Base-by-base conservation (phyloP, 2,888 invertebrate species). In the Panopea generosa region DNA sequence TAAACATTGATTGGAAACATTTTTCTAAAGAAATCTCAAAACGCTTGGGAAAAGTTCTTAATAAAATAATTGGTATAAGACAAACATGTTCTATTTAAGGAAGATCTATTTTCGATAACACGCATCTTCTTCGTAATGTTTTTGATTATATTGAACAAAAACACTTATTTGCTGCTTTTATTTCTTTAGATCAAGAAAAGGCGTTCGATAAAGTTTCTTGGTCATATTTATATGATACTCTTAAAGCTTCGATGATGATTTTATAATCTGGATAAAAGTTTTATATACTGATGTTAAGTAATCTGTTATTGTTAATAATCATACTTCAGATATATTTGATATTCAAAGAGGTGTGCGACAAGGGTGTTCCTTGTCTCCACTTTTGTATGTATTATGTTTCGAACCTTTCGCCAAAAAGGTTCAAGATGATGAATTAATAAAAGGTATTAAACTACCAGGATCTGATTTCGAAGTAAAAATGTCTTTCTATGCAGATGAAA, bases 101-200 rank as follows among this genome's bases (percentile, higher is more conserved):
- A 16, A 40, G 83, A n/a, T 75, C 81, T 16, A 84, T 83, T 29
- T 72, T 79, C 57, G 84, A 84, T 47, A 84, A 83, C 61, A 52
- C 67, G 7, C 78, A 83, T 75, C 47, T 84, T 20, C 49, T 82
- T 4, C 47, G 82, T 20, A 73, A 82, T 65, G 67, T 81, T 24
- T 18, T 69, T 18, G 73, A 81, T 55, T 84, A 77, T 82, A 52
- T 62, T 16, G 63, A 83, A 20, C 74, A 77, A 50, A 76, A 83
- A 55, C 24, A 83, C 16, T 24, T 77, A 18, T 18, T 56, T 33
- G 69, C 75, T 27, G 66, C 66, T 45, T 80, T 84, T 59, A 77
- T 84, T 40, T 55, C 47, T 67, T 43, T 84, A 29, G 85, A 86
- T 52, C 86, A 85, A 59, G 82, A 78, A 50, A 86, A 85, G 45